Base-by-base conservation (phyloP, 2,797 vertebrate species). In the Meriones psammophilus region DNA sequence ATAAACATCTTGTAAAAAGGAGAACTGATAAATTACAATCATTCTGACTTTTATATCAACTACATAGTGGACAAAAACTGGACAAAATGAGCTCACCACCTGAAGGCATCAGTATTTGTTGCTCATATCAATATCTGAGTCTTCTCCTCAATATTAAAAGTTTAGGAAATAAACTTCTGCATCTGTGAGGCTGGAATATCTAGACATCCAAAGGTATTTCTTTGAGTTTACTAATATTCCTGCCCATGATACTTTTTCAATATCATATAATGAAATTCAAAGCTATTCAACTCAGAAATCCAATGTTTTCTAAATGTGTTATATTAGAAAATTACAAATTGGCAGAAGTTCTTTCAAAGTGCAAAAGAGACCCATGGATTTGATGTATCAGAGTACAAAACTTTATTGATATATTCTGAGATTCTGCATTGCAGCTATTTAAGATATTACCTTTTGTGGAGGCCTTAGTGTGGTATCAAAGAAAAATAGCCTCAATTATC, bases 301-400 rank as follows among this genome's bases (percentile, higher is more conserved):
- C 46, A 92, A 26, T 84, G 68, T n/a, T 96, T 96, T 89, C 69
- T 36, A 93, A 81, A 76, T 54, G 18, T 2, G 69, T 60, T 12
- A 17, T 89, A 10, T 62, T 22, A 92, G 8, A 96, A 93, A 89
- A 92, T 89, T 81, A 89, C 30, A 69, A 97, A 78, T 64, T 68
- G 66, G 26, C 58, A 92, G 87, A 91, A 92, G 26, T 69, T 24
- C 12, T 60, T 39, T 87, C 14, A 56, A 93, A 83, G 22, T 56
- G 2, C 15, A 74, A 96, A 24, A 68, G 10, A 92, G 17, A 81
- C 10, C 60, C 74, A 73, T 24, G 22, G 1, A 83, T 68, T 84
- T 68, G 77, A 68, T 92, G 39, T 28, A 74, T n/a, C 13, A 77
- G 8, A 64, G 17, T 4, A 74, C 3, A 84, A 46, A 89, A 84